Evolutionary conservation across 2,888 invertebrate species (phyloP), one percentile per base, ranked within the genome.

Genomic region (Himalopsyche japonica): DNA sequence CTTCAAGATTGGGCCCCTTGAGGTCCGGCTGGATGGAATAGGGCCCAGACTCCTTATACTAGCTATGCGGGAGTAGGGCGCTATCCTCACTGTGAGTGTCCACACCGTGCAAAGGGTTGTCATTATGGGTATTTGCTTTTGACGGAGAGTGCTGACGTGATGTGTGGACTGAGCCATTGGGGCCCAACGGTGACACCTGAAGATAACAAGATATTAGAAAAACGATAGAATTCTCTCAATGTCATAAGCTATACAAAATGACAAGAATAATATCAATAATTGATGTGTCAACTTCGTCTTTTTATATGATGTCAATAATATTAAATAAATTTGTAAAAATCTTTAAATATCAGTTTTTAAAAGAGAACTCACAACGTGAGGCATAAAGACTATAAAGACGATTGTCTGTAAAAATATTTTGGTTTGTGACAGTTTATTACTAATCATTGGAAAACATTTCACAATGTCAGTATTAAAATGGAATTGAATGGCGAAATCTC

Each of bases 151-250:
- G 78, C 15, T 86, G 86, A 34, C 81, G 80, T 8, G 87, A 87
- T 7, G 80, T 82, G 49, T 77, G 81, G n/a, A 86, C n/a, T 3
- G 87, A 86, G 48, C 87, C 86, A 48, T 87, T 87, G 3, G 76
- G 82, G 15, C 79, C 85, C 34, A 79, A 34, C 24, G 86, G 86
- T 18, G 86, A 87, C 18, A 84, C 80, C 86, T 86, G 79, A 43
- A 76, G 5, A 76, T 77, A 32, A 8, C 20, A 83, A 20, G 12
- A 7, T 82, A 76, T 15, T 3, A 37, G 15, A 30, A 43, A n/a
- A 78, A 79, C 2, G 20, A 24, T 30, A 10, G 10, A 37, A 37
- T 37, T 1, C 10, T 37, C 10, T 37, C 7, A 37, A 6, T 32
- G 32, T 3, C 6, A 32, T 32, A 6, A n/a, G n/a, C 8, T 37